Percentiles rank a stretch among this genome's conserved stretches.
Evolutionary conservation across 2,888 invertebrate genomes (phyloP).

Genomic region (Leuctra nigra): DNA sequence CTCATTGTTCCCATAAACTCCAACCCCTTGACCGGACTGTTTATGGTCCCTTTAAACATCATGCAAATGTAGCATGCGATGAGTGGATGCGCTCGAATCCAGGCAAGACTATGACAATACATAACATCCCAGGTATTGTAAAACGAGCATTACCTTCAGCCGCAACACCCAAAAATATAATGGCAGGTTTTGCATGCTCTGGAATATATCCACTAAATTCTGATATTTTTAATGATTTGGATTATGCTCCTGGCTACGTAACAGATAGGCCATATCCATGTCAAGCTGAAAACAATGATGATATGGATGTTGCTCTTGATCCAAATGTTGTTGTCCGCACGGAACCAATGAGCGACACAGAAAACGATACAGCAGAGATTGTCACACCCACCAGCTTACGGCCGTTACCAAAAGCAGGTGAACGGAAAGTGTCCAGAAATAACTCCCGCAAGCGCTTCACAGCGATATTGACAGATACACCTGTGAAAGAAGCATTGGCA

Average conservation of each 20-base stretch:
- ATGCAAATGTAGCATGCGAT: constrained; percentile 31
- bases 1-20: constrained; percentile 39
- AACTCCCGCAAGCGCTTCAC: neutral
- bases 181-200: constrained; percentile 27
- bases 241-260: constrained; percentile 20
- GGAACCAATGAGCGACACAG: neutral
- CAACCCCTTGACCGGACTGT: constrained; percentile 40
- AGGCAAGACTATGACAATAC: constrained; percentile 28
- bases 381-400: neutral
- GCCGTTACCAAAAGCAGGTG: neutral
- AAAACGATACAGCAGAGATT: neutral
- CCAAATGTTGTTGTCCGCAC: neutral
- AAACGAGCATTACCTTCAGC: constrained; percentile 12
- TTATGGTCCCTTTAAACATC: constrained; percentile 38
- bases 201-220: constrained; percentile 31
- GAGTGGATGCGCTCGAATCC: constrained; percentile 26
- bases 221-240: constrained; percentile 28
- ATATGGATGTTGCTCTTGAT: neutral
- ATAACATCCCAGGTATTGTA: constrained; percentile 19
- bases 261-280: constrained; percentile 24
- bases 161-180: constrained; percentile 30
- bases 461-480: constrained; percentile 26
- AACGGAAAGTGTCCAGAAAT: neutral
- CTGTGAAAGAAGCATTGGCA: neutral
- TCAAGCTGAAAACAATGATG: neutral